phyloP scores from a whole-genome alignment of 2,113 vertebrate genomes.

The Thinocorus orbignyianus region DNA sequence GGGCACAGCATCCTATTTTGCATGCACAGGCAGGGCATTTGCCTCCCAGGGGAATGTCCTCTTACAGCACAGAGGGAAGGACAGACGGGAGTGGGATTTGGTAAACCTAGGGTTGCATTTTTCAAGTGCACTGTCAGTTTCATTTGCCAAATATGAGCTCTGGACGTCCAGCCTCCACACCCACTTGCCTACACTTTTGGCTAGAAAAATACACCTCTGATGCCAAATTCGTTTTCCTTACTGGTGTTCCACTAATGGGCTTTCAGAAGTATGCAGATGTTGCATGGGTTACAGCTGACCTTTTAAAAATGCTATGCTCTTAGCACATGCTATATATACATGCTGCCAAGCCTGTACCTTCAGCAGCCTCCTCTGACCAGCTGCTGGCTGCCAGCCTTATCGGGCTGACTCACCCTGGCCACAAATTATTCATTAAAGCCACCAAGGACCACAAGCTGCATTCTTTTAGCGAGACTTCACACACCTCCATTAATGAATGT shows the following conservation, averaged over 20 bases:
- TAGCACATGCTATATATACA: fast-evolving
- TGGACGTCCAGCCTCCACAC: background rate
- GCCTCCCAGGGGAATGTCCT: background rate
- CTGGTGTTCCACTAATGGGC: background rate
- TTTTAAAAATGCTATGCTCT: background rate
- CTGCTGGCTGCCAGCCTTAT: background rate
- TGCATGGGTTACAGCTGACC: background rate
- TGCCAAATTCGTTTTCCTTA: background rate
- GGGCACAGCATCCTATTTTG: background rate
- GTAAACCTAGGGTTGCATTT: background rate
- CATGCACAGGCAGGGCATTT: background rate
- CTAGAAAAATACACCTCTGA: background rate
- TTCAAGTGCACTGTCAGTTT: background rate
- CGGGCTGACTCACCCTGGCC: constrained; percentile 29
- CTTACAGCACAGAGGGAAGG: background rate
- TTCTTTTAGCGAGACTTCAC: background rate
- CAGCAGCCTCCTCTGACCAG: background rate
- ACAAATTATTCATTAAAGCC: constrained; percentile 7
- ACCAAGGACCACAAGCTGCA: background rate
- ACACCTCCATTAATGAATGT: background rate
- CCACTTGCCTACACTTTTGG: background rate
- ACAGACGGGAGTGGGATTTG: background rate
- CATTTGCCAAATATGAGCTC: background rate
- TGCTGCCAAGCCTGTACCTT: background rate
- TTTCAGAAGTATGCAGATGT: background rate